phyloP scores from a whole-genome alignment of 92 coral and sea anemone genomes.

The Hydrozoanthus gracilis region DNA sequence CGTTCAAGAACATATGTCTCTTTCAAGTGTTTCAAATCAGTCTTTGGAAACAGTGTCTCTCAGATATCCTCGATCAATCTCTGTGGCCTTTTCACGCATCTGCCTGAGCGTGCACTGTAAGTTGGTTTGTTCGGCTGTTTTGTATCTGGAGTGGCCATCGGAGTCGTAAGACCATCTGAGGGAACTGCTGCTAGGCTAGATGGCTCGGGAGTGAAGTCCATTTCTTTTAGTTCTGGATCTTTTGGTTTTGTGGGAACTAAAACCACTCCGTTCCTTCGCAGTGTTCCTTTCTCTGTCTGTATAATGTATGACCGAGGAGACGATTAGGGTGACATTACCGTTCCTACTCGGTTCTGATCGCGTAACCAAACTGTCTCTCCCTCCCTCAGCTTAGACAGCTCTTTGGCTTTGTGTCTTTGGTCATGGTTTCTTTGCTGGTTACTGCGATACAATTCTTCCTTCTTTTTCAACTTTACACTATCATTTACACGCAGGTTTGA shows the following conservation, averaged over 20 bases:
- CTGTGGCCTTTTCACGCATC: too few species aligned
- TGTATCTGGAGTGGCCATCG: too few species aligned
- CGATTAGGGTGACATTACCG: constrained; percentile 31
- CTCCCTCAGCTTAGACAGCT: constrained; percentile 35
- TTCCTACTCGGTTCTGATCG: constrained; percentile 52
- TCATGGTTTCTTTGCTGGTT: constrained; percentile 47
- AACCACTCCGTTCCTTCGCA: constrained; percentile 54
- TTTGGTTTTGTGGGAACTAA: constrained; percentile 38
- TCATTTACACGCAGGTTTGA: constrained; percentile 16
- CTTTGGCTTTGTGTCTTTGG: constrained; percentile 38
- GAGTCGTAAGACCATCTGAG: not conserved
- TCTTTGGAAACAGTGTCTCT: too few species aligned
- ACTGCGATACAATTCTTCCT: constrained; percentile 52
- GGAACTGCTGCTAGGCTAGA: not conserved
- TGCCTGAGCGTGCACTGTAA: too few species aligned
- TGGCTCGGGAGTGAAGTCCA: not conserved
- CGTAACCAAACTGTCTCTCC: constrained; percentile 61
- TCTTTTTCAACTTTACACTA: constrained; percentile 26
- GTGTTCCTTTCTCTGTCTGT: constrained; percentile 57
- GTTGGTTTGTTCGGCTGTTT: too few species aligned
- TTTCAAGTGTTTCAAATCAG: too few species aligned
- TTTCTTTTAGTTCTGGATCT: not conserved
- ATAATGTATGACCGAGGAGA: constrained; percentile 56
- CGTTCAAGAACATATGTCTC: too few species aligned
- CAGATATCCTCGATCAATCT: too few species aligned